Evolutionary conservation across 2,888 invertebrate species (phyloP).

Genomic region (Chironomus riparius): DNA sequence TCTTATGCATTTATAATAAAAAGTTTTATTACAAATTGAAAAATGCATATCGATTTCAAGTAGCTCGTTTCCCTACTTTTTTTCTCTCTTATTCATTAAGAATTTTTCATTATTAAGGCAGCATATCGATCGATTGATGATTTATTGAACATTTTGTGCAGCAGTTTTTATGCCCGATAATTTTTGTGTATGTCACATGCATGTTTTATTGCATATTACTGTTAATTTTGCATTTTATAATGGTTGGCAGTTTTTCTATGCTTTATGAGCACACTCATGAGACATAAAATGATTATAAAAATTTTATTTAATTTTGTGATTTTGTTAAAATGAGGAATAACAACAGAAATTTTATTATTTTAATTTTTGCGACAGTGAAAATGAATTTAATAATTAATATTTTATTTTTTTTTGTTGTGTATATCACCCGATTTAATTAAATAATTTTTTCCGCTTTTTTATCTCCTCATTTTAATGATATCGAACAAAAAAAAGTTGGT

Average conservation of each 20-base stretch:
- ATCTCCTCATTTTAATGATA: neutral
- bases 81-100: neutral
- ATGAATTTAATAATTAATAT: neutral
- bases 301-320: no score
- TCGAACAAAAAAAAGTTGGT: neutral
- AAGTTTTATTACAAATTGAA: neutral
- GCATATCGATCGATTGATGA: neutral
- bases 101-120: neutral
- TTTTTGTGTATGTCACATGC: neutral
- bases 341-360: no score
- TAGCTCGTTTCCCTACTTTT: neutral
- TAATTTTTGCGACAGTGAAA: neutral
- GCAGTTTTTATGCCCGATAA: neutral
- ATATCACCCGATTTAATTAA: slow-evolving; percentile 25
- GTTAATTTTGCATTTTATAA: neutral
- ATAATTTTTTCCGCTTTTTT: neutral
- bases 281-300: no score
- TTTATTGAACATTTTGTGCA: neutral
- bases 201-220: neutral
- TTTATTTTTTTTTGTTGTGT: neutral
- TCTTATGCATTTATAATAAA: neutral
- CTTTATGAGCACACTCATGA: neutral
- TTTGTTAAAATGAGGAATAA: no score
- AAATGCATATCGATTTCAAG: slow-evolving; percentile 23
- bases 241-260: neutral